Percentiles rank a stretch among this genome's conserved stretches.
phyloP scores from a whole-genome alignment of 2,888 invertebrate species.

The Archips xylosteana region DNA sequence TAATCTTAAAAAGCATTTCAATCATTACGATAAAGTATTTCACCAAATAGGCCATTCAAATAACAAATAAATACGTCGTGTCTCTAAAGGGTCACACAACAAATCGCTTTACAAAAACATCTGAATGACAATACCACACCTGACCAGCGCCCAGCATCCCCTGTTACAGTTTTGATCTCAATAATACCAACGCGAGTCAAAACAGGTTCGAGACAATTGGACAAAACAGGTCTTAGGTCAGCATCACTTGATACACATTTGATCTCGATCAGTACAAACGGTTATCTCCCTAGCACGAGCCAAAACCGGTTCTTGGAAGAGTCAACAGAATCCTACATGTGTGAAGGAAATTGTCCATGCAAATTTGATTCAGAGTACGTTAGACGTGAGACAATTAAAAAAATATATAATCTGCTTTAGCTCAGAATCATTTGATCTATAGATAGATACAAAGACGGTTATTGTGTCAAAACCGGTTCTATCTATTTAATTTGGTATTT shows the following conservation, averaged over 20 bases:
- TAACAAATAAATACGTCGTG: background rate
- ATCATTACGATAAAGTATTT: too few relatives aligned
- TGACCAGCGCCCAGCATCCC: slow-evolving; percentile 36
- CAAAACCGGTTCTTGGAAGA: too few relatives aligned
- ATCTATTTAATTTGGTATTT: too few relatives aligned
- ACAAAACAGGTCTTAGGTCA: slow-evolving; percentile 4
- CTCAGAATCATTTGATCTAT: too few relatives aligned
- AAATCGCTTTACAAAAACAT: background rate
- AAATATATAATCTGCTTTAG: too few relatives aligned
- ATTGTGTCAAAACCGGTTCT: too few relatives aligned
- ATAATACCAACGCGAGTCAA: slow-evolving; percentile 5
- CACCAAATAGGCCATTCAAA: background rate
- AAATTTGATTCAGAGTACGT: too few relatives aligned
- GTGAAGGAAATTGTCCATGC: too few relatives aligned
- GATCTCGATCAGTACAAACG: background rate
- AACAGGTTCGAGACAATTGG: background rate
- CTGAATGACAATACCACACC: slow-evolving; percentile 15
- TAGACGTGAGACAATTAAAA: too few relatives aligned
- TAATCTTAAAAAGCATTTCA: too few relatives aligned
- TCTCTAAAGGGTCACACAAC: background rate
- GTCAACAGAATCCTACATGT: too few relatives aligned
- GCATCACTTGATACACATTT: background rate
- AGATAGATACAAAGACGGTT: too few relatives aligned
- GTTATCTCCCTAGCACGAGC: background rate
- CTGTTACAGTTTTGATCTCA: slow-evolving; percentile 42